Conservation (phyloP, 2,888 invertebrate species). For the Thumatha senex region DNA sequence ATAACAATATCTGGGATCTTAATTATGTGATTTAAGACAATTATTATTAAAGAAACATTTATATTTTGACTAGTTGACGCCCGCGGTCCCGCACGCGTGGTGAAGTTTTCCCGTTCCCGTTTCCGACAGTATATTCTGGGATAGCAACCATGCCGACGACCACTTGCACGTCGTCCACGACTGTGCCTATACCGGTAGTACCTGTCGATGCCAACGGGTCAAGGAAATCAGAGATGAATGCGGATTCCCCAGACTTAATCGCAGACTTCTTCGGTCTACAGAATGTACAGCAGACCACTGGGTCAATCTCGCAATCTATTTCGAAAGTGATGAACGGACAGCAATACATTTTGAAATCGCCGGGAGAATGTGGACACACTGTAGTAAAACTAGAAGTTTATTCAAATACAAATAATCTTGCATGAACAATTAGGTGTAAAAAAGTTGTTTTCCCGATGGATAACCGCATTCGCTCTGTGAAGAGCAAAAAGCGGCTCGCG, state of each 20-base stretch:
- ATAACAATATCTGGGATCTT: too few relatives aligned
- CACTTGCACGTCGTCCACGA: conserved; percentile 37
- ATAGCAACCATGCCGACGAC: conserved; percentile 3
- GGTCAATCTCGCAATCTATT: conserved; percentile 35
- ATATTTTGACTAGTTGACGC: too few relatives aligned
- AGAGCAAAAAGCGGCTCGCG: too few relatives aligned
- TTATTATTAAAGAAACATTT: too few relatives aligned
- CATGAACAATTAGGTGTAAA: too few relatives aligned
- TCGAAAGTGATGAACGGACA: conserved; percentile 32
- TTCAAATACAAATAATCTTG: too few relatives aligned
- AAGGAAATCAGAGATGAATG: conserved; percentile 12
- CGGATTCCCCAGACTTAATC: conserved; percentile 19
- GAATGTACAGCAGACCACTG: conserved; percentile 33
- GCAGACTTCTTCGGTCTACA: conserved; percentile 33
- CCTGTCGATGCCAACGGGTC: conserved; percentile 22
- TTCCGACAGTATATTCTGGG: too few relatives aligned
- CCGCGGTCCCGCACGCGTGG: too few relatives aligned
- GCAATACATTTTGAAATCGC: conserved; percentile 25
- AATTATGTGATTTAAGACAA: too few relatives aligned
- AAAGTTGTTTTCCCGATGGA: too few relatives aligned
- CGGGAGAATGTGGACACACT: conserved; percentile 29
- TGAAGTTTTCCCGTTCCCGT: too few relatives aligned
- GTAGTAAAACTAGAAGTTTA: conserved; percentile 27
- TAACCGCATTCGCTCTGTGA: too few relatives aligned
- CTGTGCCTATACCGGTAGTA: conserved; percentile 26